phyloP scores from a whole-genome alignment of 2,888 invertebrate species.

The Scrobipalpa costella region DNA sequence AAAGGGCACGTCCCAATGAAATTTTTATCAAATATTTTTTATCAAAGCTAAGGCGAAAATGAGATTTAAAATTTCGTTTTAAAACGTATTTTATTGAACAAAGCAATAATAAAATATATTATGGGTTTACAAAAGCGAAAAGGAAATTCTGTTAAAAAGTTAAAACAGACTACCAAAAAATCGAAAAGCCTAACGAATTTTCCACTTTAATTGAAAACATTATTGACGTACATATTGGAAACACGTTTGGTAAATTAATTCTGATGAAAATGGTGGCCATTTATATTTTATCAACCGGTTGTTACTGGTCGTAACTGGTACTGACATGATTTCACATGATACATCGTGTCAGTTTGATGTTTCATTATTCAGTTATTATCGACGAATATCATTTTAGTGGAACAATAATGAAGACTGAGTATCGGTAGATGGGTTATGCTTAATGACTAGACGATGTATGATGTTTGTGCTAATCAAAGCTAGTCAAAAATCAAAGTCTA shows the following conservation, averaged over 20 bases:
- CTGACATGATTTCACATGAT: constrained; percentile 3
- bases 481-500: no score
- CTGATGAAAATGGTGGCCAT: constrained; percentile 14
- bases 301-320: not conserved
- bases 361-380: constrained; percentile 44
- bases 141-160: not conserved
- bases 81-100: not conserved
- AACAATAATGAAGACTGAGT: constrained; percentile 34
- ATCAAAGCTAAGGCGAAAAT: not conserved
- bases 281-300: constrained; percentile 19
- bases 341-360: constrained; percentile 20
- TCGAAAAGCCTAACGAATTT: not conserved
- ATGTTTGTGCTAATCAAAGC: not conserved
- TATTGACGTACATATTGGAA: constrained; percentile 19
- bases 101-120: not conserved
- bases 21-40: not conserved
- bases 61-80: not conserved
- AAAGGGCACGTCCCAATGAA: no score
- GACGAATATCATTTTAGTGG: constrained; percentile 35
- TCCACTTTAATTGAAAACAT: not conserved
- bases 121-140: not conserved
- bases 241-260: constrained; percentile 6
- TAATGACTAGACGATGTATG: not conserved
- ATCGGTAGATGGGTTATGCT: constrained; percentile 5
- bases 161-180: not conserved